Conservation (phyloP, 2,888 invertebrate genomes). For the Tryphoninae sp. region DNA sequence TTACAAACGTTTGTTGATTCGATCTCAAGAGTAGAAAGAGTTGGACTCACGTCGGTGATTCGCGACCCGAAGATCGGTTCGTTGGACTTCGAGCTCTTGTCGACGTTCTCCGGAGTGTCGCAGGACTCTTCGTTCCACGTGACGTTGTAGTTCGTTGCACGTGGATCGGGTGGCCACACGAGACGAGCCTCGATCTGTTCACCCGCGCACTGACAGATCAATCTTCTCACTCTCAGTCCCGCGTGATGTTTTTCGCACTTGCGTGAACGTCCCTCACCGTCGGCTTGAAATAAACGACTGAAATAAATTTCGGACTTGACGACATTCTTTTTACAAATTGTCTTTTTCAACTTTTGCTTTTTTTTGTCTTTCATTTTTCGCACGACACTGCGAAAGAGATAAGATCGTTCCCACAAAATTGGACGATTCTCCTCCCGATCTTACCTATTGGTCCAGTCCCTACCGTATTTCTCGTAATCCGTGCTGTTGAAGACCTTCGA, state of each 20-base stretch:
- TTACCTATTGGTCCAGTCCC: constrained; percentile 59
- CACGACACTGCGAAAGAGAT: not conserved
- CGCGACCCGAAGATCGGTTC: constrained; percentile 39
- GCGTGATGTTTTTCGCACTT: constrained; percentile 71
- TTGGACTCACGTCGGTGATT: constrained; percentile 57
- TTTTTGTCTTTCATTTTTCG: too few species aligned
- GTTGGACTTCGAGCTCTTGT: constrained; percentile 16
- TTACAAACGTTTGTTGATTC: not conserved
- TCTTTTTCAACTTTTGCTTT: not conserved
- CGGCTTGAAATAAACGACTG: constrained; percentile 69
- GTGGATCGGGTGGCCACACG: constrained; percentile 70
- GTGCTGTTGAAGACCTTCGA: constrained; percentile 89
- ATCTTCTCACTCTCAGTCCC: constrained; percentile 70
- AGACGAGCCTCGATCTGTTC: constrained; percentile 69
- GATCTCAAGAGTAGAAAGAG: not conserved
- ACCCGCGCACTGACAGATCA: constrained; percentile 71
- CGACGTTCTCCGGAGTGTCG: constrained; percentile 15
- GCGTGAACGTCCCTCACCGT: constrained; percentile 69
- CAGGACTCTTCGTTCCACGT: constrained; percentile 72
- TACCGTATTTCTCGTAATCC: constrained; percentile 79
- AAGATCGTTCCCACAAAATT: not conserved
- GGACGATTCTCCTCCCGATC: constrained; percentile 49
- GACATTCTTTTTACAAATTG: not conserved
- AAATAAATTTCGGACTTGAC: constrained; percentile 44
- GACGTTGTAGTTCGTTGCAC: constrained; percentile 70